Evolutionary conservation across 2,888 invertebrate genomes (phyloP).

Genomic region (Didymodactylos carnosus): DNA sequence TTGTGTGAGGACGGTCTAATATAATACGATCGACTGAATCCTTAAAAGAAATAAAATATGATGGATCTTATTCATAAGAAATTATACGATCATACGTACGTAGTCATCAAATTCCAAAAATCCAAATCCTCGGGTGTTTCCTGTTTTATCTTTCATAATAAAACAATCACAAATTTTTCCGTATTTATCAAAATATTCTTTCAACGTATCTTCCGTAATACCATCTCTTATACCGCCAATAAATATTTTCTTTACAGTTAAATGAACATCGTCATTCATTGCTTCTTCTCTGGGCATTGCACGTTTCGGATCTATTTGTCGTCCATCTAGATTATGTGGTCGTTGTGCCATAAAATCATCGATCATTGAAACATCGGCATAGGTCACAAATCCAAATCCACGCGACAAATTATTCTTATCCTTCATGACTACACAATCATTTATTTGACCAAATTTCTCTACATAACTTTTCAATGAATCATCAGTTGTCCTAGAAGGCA

Average conservation of each 20-base stretch:
- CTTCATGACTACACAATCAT: conserved; percentile 14
- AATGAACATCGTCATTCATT: conserved; percentile 26
- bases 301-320: conserved; percentile 84
- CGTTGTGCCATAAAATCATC: conserved; percentile 64
- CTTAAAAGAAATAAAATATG: too few relatives aligned
- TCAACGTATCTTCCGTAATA: conserved; percentile 64
- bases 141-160: conserved; percentile 72
- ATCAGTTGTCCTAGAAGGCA: conserved; percentile 3
- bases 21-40: background rate
- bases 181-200: conserved; percentile 39
- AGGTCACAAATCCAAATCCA: conserved; percentile 95
- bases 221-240: conserved; percentile 81
- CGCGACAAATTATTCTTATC: conserved; percentile 46
- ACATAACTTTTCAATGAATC: conserved; percentile 11
- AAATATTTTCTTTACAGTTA: conserved; percentile 79
- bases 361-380: conserved; percentile 76
- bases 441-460: conserved; percentile 10
- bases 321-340: conserved; percentile 77
- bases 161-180: conserved; percentile 62
- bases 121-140: conserved; percentile 79
- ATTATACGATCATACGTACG: too few relatives aligned
- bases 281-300: conserved; percentile 75
- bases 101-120: conserved; percentile 89
- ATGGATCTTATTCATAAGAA: too few relatives aligned
- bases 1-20: background rate